Conservation (phyloP, 2,888 invertebrate species). For the Ophioninae sp. region DNA sequence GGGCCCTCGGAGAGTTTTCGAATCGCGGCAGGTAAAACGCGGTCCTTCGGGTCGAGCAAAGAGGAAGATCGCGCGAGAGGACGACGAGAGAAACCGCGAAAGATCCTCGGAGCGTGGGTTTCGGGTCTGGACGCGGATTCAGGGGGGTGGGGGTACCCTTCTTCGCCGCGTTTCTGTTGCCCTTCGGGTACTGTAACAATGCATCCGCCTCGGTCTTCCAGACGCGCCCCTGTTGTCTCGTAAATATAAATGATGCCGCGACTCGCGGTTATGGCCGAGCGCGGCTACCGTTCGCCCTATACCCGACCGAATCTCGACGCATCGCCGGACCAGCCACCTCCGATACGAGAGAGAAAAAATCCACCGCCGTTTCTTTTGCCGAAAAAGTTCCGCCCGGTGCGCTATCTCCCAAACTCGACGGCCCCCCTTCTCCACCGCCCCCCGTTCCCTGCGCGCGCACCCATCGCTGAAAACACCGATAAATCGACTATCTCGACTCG, state of each 20-base stretch:
- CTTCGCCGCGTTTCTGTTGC: constrained; percentile 37
- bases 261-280: constrained; percentile 76
- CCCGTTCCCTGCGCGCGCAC: constrained; percentile 37
- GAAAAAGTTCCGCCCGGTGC: constrained; percentile 60
- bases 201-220: constrained; percentile 59
- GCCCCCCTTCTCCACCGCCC: constrained; percentile 6
- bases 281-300: constrained; percentile 73
- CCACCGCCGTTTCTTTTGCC: constrained; percentile 54
- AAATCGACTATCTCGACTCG: constrained; percentile 55
- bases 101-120: constrained; percentile 34
- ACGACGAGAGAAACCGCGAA: constrained; percentile 55
- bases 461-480: constrained; percentile 50
- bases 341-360: constrained; percentile 32
- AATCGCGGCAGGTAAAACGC: constrained; percentile 53
- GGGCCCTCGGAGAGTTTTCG: constrained; percentile 52
- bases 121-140: constrained; percentile 39
- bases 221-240: constrained; percentile 73
- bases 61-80: background rate
- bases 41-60: background rate
- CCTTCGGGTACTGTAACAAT: constrained; percentile 65
- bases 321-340: constrained; percentile 14
- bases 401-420: constrained; percentile 48
- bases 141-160: constrained; percentile 3
- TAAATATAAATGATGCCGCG: constrained; percentile 81
- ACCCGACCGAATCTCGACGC: constrained; percentile 59